Percentiles rank a stretch among this genome's conserved stretches.
phyloP scores from a whole-genome alignment of 2,113 vertebrate species.

The Agapornis roseicollis region DNA sequence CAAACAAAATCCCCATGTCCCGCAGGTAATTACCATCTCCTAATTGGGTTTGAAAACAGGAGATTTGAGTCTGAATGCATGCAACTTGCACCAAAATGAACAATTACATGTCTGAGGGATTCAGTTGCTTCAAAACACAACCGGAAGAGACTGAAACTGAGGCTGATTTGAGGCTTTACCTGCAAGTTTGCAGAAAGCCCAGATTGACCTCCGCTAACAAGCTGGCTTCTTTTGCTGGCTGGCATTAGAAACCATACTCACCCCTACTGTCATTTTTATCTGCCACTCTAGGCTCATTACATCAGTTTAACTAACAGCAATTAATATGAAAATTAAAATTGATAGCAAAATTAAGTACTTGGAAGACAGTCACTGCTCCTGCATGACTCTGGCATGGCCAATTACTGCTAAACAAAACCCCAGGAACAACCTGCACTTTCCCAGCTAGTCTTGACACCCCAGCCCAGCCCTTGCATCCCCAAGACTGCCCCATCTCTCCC shows the following conservation, averaged over 20 bases:
- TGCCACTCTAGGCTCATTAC: slow-evolving; percentile 33
- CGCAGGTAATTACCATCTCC: slow-evolving; percentile 77
- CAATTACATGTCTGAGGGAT: slow-evolving; percentile 31
- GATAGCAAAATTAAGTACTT: slow-evolving; percentile 19
- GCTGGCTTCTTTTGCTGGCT: neutral
- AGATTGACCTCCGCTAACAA: neutral
- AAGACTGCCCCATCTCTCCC: neutral
- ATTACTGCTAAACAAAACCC: neutral
- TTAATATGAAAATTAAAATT: slow-evolving; percentile 50
- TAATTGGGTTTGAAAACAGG: slow-evolving; percentile 77
- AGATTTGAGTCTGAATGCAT: slow-evolving; percentile 56
- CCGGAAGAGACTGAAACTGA: neutral
- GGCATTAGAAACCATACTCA: neutral
- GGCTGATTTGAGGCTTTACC: neutral
- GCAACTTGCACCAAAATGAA: slow-evolving; percentile 41
- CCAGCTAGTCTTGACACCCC: neutral
- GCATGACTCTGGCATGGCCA: neutral
- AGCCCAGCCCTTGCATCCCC: neutral
- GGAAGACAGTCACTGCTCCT: neutral
- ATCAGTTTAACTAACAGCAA: slow-evolving; percentile 38
- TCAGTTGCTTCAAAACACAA: slow-evolving; percentile 27
- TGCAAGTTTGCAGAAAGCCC: neutral
- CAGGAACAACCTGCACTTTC: neutral
- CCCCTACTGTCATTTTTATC: neutral
- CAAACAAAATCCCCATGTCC: slow-evolving; percentile 68